Base-by-base conservation (phyloP, 2,888 invertebrate genomes). In the Cataglyphis albicans region DNA sequence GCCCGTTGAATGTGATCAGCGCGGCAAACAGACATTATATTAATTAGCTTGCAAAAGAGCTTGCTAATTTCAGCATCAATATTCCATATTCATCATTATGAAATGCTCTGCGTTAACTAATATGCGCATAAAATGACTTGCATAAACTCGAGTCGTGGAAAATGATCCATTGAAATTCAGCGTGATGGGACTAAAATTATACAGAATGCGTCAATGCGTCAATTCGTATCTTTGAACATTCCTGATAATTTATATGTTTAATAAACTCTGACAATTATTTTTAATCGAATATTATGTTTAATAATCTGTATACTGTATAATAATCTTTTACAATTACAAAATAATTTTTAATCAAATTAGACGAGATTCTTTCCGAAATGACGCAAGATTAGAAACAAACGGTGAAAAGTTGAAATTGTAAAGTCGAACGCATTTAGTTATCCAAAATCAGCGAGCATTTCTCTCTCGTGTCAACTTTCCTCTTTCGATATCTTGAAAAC, bases 11-110 rank as follows among this genome's bases (percentile, higher is more conserved):
- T 25, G 67, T 3, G 68, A 18, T 29, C 38, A 55, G 67, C 55
- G 25, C 29, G 18, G 25, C 52, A 67, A 55, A 76, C 74, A 74
- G 63, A 64, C 55, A 76, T 38, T 29, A 35, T 55, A 55, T 76
- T 76, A 76, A 68, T 67, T 76, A 67, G 25, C 6, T 67, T 76
- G 68, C 25, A 55, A 76, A 76, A 67, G 76, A 67, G 76, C 52
- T 55, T 32, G 38, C 55, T 76, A 76, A 76, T 76, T 76, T 38
- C 52, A 29, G 25, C n/a, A 76, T 76, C 76, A 76, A 76, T 76
- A 76, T 67, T 67, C 29, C 76, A 25, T 25, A 15, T 55, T 76
- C 76, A 67, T 67, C 55, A 38, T 15, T 76, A 41, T 41, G 29
- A 67, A 76, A 68, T 29, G 55, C 32, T 38, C 55, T 0, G 21